Evolutionary conservation across 2,888 invertebrate genomes (phyloP), one percentile per base, ranked within the genome.

Genomic region (Oscheius sp.): DNA sequence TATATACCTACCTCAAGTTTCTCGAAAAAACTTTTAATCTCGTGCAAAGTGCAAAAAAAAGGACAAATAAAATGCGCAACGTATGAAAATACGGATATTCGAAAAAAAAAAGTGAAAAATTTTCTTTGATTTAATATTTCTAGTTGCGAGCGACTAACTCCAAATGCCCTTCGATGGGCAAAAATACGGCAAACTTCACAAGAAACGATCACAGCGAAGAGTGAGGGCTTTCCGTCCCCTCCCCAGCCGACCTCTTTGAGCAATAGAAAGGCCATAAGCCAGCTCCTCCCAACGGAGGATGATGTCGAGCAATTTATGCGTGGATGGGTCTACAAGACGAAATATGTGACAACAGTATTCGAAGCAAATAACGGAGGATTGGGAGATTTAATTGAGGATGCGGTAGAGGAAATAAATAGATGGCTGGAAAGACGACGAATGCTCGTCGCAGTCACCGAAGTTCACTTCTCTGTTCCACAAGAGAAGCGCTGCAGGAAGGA

Each of bases 381-480:
- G 72, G 73, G 59, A 49, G 62, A 65, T 30, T 12, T 61, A 47
- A 44, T 68, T 14, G 54, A 49, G 1, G 83, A 83, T 63, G 74
- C 80, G 2, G 47, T 71, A 17, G 67, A 73, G 41, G 83, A 83
- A 56, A 73, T 83, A 36, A 63, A 68, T 30, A 73, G 77, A 41
- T 83, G 82, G 82, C 72, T 83, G 24, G 81, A 78, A 17, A 64
- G 65, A 4, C 70, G 72, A n/a, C 71, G 73, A 30, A 76, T 83
- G 68, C 68, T 83, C 67, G 83, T 78, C 20, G 78, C 82, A 45
- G 83, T 82, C 20, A 82, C 80, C 71, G 83, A 83, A 61, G 74
- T 83, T n/a, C 83, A 83, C 67, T 83, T 80, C 77, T 83, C 83
- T 20, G 82, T 82, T 38, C 83, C 83, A 3, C 71, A 77, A 30